Evolutionary conservation across 30 jellyfish, hydroid and myxozoan genomes (phyloP).

Genomic region (Haliclystus octoradiatus): DNA sequence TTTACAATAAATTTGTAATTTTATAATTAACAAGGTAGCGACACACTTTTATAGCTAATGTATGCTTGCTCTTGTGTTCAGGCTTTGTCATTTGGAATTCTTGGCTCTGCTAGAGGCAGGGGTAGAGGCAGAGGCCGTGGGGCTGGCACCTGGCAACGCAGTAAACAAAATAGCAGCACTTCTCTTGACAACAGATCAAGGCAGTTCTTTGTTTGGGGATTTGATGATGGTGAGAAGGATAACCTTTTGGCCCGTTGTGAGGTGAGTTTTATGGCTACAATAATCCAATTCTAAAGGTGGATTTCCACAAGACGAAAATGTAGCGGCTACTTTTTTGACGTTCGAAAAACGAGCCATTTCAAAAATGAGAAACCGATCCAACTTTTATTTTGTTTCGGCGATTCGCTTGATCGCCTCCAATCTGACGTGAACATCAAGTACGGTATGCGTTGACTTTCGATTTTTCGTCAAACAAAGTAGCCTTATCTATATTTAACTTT

Average conservation of each 20-base stretch:
- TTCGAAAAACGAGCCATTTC: no score
- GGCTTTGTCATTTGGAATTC: conserved; percentile 11
- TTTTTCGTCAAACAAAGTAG: no score
- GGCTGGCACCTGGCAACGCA: conserved; percentile 9
- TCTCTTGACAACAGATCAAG: conserved; percentile 82
- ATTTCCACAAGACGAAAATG: no score
- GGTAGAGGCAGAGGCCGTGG: conserved; percentile 55
- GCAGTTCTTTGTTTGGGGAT: conserved; percentile 77
- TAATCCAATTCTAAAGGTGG: no score
- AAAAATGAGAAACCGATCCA: no score
- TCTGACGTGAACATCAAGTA: no score
- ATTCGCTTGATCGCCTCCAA: no score
- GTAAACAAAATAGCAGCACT: not conserved
- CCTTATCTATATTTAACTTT: no score
- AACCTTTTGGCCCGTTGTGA: conserved; percentile 78
- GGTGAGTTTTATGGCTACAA: conserved; percentile 28
- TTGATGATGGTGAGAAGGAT: conserved; percentile 66
- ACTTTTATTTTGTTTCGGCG: no score
- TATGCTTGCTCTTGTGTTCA: not conserved
- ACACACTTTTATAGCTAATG: not conserved
- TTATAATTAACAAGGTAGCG: not conserved
- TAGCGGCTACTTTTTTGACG: no score
- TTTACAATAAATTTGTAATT: no score
- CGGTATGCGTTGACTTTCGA: no score
- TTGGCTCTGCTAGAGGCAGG: conserved; percentile 49